Conservation (phyloP, 2,888 invertebrate species). For the Drosophila birchii region DNA sequence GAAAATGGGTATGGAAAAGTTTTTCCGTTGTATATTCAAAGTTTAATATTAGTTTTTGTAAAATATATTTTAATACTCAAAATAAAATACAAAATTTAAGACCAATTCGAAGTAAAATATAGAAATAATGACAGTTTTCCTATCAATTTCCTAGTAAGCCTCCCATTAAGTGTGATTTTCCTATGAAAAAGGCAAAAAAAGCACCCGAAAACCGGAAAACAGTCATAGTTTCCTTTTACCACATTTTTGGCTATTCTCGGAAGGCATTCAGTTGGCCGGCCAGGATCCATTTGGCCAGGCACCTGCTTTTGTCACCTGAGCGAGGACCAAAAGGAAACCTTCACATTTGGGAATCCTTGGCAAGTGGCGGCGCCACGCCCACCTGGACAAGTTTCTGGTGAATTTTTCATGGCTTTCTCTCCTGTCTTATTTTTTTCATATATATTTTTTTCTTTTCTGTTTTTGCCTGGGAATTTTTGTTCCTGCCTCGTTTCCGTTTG, state of each 20-base stretch:
- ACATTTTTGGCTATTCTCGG: conserved; percentile 26
- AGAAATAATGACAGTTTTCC: neutral
- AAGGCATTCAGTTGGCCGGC: conserved; percentile 20
- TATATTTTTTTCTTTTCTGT: neutral
- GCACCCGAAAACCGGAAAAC: conserved; percentile 9
- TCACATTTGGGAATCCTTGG: conserved; percentile 31
- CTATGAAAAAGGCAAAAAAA: neutral
- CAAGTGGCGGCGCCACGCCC: conserved; percentile 30
- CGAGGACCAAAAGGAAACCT: conserved; percentile 24
- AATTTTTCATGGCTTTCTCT: conserved; percentile 59
- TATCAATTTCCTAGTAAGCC: neutral
- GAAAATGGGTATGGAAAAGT: no score
- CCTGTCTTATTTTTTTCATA: conserved; percentile 6
- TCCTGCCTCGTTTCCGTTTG: conserved; percentile 35
- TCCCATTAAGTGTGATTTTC: neutral
- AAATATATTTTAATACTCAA: no score
- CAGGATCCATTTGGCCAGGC: conserved; percentile 33
- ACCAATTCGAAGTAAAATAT: neutral
- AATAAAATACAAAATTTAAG: neutral
- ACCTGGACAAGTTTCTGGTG: conserved; percentile 57
- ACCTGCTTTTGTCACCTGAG: conserved; percentile 34
- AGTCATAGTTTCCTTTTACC: conserved; percentile 27
- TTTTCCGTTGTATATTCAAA: neutral
- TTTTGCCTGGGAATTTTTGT: conserved; percentile 6
- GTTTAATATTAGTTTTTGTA: neutral